Base-by-base conservation (phyloP, 2,113 vertebrate genomes). In the Clupea harengus region DNA sequence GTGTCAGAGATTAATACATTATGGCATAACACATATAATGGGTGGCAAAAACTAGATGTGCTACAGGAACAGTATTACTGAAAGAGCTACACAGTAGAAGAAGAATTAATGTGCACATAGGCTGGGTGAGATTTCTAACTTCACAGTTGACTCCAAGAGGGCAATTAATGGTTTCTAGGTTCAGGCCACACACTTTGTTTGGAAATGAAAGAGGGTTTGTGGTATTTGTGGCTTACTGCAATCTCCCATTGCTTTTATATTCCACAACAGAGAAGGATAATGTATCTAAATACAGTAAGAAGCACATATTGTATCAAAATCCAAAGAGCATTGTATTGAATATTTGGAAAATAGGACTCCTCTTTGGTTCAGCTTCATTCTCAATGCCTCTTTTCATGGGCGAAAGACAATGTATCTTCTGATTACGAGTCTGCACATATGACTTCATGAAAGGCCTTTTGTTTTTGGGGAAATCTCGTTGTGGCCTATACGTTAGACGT, bases 391-490 rank as follows among this genome's bases (percentile, higher is more conserved):
- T 78, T 78, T 78, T 78, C 72, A 78, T 78, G 72, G 32, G 32
- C 15, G 28, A 39, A 32, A 78, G 39, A 78, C 72, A 78, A 78
- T 78, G 72, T 78, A 78, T 78, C 72, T 78, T 78, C 72, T 78
- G 39, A 78, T 78, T 78, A 13, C 72, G 15, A 78, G 28, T 78
- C 13, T 78, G 28, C 32, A 13, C 32, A 39, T 78, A 78, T 78
- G 11, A 32, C 25, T 32, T 32, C 28, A 39, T 32, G 32, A 78
- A 78, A 39, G 72, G 72, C 72, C 72, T 78, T 78, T 78, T 32
- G 25, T 78, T 32, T 39, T 39, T 39, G 39, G 10, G 11, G 25
- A 32, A 32, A 15, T 78, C 28, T 11, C 72, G 39, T 44, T 78
- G 28, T 39, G 32, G 8, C 64, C 64, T 39, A 64, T n/a, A 64